A percentile compares a stretch with the other conserved stretches of the same genome.
Evolutionary conservation across 2,113 vertebrate genomes (phyloP).

Genomic region (Cervus canadensis): DNA sequence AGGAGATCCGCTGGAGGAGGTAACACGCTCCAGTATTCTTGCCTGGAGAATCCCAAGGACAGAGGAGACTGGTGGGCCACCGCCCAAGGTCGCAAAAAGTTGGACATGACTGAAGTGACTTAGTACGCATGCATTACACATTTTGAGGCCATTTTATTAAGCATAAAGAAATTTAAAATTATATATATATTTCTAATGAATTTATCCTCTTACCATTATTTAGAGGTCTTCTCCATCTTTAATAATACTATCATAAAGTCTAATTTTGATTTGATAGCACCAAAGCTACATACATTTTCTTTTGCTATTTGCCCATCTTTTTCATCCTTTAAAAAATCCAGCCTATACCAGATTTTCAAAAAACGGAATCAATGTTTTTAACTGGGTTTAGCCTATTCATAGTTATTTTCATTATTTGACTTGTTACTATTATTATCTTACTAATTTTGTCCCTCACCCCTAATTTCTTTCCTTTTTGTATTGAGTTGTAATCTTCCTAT

Average conservation of each 20-base stretch:
- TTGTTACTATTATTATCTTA: neutral
- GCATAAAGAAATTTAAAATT: neutral
- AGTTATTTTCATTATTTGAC: constrained; percentile 1
- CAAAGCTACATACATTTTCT: neutral
- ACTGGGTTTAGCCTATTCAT: neutral
- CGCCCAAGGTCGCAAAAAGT: accelerated
- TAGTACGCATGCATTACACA: neutral
- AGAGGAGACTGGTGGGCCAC: neutral
- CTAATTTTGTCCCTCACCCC: neutral
- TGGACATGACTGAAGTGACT: neutral
- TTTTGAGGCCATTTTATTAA: neutral
- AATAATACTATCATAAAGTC: neutral
- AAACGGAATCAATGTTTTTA: neutral
- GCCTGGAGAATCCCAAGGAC: neutral
- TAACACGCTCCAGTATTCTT: neutral
- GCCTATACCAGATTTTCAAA: neutral
- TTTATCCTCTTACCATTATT: neutral
- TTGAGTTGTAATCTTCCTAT: neutral
- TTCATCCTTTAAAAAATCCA: neutral
- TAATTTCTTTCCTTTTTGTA: neutral
- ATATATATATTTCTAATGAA: neutral
- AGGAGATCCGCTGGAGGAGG: neutral
- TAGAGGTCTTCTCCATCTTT: neutral
- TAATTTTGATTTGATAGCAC: neutral
- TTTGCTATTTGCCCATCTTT: neutral